These are phyloP conservation scores for Xestia rhomboidea DNA, from an alignment of 2,888 invertebrate genomes.

Conservation along the genomic window DNA sequence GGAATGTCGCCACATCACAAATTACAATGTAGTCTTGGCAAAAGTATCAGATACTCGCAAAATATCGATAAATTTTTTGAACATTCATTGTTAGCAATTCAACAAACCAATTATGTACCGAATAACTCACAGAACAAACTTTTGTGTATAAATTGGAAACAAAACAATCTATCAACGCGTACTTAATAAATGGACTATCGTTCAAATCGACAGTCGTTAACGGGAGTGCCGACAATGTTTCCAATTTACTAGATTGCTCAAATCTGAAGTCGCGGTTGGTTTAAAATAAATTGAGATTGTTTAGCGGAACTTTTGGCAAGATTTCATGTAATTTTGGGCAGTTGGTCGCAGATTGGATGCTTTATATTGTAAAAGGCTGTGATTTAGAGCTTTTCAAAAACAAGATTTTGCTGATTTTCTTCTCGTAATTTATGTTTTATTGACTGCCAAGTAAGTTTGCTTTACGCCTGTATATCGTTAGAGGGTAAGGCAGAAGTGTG, in stretches of 20 bases:
- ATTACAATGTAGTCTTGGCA: neutral
- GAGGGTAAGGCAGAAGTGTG: neutral
- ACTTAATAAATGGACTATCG: conserved; percentile 44
- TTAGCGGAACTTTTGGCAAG: conserved; percentile 50
- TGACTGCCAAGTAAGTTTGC: neutral
- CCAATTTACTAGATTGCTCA: conserved; percentile 66
- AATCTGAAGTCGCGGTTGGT: conserved; percentile 55
- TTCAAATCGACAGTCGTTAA: conserved; percentile 50
- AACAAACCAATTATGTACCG: neutral
- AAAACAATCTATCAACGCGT: conserved; percentile 51
- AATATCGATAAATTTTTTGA: neutral
- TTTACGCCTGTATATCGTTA: neutral
- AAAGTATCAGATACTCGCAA: neutral
- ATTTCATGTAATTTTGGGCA: conserved; percentile 56
- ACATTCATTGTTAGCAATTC: neutral
- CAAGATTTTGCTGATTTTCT: conserved; percentile 8
- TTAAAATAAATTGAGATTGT: conserved; percentile 53
- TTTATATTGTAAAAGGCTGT: conserved; percentile 5
- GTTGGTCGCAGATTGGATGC: conserved; percentile 34
- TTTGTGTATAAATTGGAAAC: conserved; percentile 22
- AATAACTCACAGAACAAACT: conserved; percentile 16
- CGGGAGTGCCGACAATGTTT: conserved; percentile 63
- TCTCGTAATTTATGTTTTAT: conserved; percentile 12
- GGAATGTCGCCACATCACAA: neutral
- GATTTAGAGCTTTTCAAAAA: conserved; percentile 19